Evolutionary conservation across 1,140 invertebrate genomes (phyloP), one percentile per base, ranked within the genome.

Genomic region (Caenorhabditis brenneri): DNA sequence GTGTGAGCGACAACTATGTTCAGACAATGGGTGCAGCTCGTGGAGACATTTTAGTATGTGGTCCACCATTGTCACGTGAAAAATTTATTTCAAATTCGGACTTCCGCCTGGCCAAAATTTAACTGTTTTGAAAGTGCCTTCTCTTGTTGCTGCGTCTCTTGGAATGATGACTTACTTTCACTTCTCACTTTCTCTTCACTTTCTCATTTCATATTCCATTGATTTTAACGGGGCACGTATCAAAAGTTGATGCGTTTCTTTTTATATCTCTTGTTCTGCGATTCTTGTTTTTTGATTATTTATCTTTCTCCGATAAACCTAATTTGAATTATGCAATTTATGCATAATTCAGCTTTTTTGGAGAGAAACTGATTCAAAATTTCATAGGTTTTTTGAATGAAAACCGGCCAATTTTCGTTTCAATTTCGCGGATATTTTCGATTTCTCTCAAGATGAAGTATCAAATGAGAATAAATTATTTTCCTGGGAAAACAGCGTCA

Each of bases 141-240:
- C n/a, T 74, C 19, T 74, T n/a, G n/a, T n/a, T n/a, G n/a, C 65
- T 42, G 65, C 36, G 65, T 74, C 22, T 46, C 65, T 74, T 36
- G 4, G 10, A 58, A 36, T 58, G 10, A 29, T 0, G 0, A 3
- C 22, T 29, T 58, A 31, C n/a, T 24, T 65, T 0, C 31, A 12
- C 2, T 27, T 27, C 58, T 24, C 22, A 16, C 24, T 58, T 58
- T 16, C 22, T 24, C 22, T n/a, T 27, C 53, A 12, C 22, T 65
- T 36, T 46, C 36, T 24, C 36, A 74, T 74, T 74, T 74, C 19
- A n/a, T 42, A 42, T 74, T 74, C 5, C 36, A 42, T 74, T 46
- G 65, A 39, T 74, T 42, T 42, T 15, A 33, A 36, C 60, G 19
- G n/a, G 12, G 29, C 22, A 24, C 36, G 36, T 5, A 22, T 74